Base-by-base conservation (phyloP, 2,888 invertebrate species). In the Spisula solida region DNA sequence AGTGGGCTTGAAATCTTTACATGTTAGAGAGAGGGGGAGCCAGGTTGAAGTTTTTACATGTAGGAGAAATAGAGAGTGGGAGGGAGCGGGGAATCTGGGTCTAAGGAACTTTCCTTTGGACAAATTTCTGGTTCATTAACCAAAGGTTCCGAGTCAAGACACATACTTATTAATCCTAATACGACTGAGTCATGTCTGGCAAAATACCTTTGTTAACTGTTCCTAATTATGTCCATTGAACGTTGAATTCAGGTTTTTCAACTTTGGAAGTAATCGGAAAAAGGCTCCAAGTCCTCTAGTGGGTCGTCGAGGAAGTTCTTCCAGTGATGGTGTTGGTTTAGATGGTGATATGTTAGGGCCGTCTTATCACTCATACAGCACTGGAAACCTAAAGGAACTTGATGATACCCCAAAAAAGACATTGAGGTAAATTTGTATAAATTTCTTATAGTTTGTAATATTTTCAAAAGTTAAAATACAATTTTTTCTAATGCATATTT, bases 241-340 rank as follows among this genome's bases (percentile, higher is more conserved):
- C 16, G 1, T 34, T n/a, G 16, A 48, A 88, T 92, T 75, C 95
- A 98, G 98, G 95, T 99, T 99, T 97, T 99, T 99, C 97, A 98
- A 98, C 95, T 99, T 99, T 96, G 98, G 98, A 51, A 98, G 98
- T 41, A 98, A 98, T 94, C 98, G 98, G 88, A 98, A 98, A 97
- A 97, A 95, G 95, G 97, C 94, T 94, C 97, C 95, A 97, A 93
- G 97, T 96, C 96, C 97, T 94, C 91, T 96, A 96, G 93, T 96
- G 94, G 84, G 96, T 96, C 91, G 96, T 96, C 89, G 96, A 78
- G 93, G 96, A 95, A 93, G 97, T 95, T 94, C 93, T 29, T 95
- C 94, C 97, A 94, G 97, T 96, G 96, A 98, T 48, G 88, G 93
- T 10, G 88, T 88, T 20, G 85, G 88, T 8, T 93, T 92, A 34